These are phyloP conservation scores for Salmo trutta DNA, from an alignment of 2,797 vertebrate genomes.

Conservation along the genomic window DNA sequence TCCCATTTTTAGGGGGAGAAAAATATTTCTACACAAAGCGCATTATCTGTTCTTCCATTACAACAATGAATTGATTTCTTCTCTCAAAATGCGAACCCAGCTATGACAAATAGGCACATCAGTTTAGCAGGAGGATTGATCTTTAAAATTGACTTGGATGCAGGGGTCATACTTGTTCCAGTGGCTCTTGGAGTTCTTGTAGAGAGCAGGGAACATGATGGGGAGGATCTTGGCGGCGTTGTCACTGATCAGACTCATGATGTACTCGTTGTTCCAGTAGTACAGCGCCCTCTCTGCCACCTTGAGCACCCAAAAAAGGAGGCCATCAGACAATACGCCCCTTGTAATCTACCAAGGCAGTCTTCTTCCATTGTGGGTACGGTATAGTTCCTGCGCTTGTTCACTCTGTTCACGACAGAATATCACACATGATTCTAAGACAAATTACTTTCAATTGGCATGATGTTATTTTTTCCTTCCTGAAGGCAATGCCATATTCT, in stretches of 20 bases:
- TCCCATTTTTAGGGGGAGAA: neutral
- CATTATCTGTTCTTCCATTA: neutral
- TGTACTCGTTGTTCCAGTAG: conserved; percentile 99
- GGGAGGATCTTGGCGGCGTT: conserved; percentile 95
- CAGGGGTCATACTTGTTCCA: conserved; percentile 93
- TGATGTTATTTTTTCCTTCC: no score
- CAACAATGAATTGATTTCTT: neutral
- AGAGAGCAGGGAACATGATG: conserved; percentile 97
- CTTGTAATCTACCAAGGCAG: neutral
- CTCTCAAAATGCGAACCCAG: neutral
- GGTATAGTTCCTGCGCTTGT: neutral
- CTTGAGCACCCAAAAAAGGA: conserved; percentile 29
- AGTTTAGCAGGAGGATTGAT: neutral
- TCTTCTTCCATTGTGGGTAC: neutral
- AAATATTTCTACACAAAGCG: neutral
- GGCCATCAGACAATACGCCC: neutral
- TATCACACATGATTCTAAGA: no score
- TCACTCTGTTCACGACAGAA: no score
- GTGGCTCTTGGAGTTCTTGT: conserved; percentile 99
- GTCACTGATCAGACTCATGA: conserved; percentile 98
- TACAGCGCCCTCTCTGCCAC: conserved; percentile 94
- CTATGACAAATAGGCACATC: neutral
- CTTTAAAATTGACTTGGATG: neutral
- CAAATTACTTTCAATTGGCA: no score
- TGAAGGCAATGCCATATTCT: no score